Evolutionary conservation across 2,888 invertebrate species (phyloP), one percentile per base, ranked within the genome.

Genomic region (Ectemnius lituratus): DNA sequence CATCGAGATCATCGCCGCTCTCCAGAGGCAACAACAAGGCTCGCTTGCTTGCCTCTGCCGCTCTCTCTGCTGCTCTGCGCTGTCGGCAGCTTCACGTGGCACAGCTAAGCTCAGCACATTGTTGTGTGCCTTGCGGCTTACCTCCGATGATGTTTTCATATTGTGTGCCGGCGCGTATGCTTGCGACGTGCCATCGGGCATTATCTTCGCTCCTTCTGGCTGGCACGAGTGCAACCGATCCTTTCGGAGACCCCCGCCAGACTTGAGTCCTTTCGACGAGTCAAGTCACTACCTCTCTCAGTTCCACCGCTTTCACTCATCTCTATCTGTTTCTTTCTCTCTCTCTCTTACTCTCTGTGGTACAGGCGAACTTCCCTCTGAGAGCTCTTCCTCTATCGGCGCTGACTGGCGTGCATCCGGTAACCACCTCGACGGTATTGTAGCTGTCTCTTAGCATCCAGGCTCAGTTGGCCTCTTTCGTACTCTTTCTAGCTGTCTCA

Each of bases 131-230:
- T 81, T 84, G 79, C 85, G 87, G 90, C 88, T 90, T 88, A 88
- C 85, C 83, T 80, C 85, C 87, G 87, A 88, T 86, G 88, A 88
- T 88, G 88, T 90, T 90, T 90, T 90, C 90, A 90, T 90, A 90
- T 90, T 86, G 88, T 88, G 85, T 74, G 69, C 73, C 64, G 71
- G 65, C 69, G 76, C 68, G 75, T 82, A 78, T 80, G 76, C 69
- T 73, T 68, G 82, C 67, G 73, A 65, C 72, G 74, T 83, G 37
- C 37, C 37, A 64, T 68, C 75, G 65, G 61, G 74, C 78, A 77
- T 83, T 82, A 76, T 73, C 71, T 73, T 70, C 73, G 73, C 67
- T 73, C 72, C 78, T 77, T 73, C 70, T 64, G 74, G 20, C 78
- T 59, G 62, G 27, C 57, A 37, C 45, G 2, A 13, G 52, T 47